Percentiles rank a stretch among this genome's conserved stretches.
These are phyloP conservation scores for Thryonomys swinderianus DNA, from an alignment of 2,113 vertebrate species.

Conservation along the genomic window DNA sequence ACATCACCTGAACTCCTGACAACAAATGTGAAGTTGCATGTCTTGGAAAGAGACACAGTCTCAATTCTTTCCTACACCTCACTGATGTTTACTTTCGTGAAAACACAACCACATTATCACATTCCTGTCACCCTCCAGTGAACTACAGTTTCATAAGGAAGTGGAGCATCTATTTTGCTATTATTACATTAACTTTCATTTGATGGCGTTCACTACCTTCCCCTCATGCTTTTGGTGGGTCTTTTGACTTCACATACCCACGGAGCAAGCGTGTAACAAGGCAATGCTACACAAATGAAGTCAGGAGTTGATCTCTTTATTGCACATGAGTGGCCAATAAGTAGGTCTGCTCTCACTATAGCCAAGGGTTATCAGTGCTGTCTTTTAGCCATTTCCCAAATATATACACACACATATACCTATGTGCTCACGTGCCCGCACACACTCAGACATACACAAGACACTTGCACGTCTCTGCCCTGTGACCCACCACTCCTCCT, in stretches of 20 bases:
- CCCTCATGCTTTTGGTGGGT: background rate
- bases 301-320: background rate
- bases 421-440: background rate
- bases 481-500: background rate
- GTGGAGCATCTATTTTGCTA: background rate
- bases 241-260: background rate
- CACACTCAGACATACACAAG: background rate
- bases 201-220: background rate
- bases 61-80: background rate
- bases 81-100: background rate
- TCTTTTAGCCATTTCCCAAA: background rate
- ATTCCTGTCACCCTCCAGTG: background rate
- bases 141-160: background rate
- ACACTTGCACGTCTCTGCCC: too few relatives aligned
- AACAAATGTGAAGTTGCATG: background rate
- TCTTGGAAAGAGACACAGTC: background rate
- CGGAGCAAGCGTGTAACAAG: background rate
- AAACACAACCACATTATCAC: background rate
- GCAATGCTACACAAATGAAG: background rate
- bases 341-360: background rate
- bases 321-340: background rate
- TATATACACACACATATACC: background rate
- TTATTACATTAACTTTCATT: conserved; percentile 10
- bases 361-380: background rate
- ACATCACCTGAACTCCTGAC: background rate